phyloP scores from a whole-genome alignment of 2,888 invertebrate species.

The Diplazon laetatorius region DNA sequence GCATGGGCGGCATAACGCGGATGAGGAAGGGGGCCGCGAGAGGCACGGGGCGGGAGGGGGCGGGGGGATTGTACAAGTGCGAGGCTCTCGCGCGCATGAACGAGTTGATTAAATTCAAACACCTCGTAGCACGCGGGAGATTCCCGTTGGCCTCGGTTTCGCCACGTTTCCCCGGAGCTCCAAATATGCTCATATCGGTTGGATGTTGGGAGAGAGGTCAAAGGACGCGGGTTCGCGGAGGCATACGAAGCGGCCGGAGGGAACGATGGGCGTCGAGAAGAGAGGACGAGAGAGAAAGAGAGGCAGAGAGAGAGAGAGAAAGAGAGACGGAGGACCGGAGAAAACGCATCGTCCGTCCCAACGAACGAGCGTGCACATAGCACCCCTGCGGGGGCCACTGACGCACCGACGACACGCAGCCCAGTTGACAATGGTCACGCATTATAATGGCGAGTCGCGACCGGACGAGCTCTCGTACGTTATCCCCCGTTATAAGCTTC shows the following conservation, averaged over 20 bases:
- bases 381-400: constrained; percentile 39
- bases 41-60: constrained; percentile 16
- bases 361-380: constrained; percentile 50
- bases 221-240: constrained; percentile 64
- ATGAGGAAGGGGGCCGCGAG: neutral
- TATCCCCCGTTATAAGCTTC: constrained; percentile 44
- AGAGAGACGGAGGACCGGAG: too few species aligned
- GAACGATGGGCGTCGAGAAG: constrained; percentile 39
- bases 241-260: constrained; percentile 26
- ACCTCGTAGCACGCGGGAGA: constrained; percentile 79
- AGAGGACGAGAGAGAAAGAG: constrained; percentile 26
- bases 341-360: constrained; percentile 52
- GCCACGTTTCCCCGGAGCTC: constrained; percentile 66
- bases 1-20: neutral
- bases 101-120: constrained; percentile 82
- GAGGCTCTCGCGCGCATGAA: constrained; percentile 77
- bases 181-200: constrained; percentile 81
- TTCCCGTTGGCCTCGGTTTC: constrained; percentile 68
- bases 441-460: constrained; percentile 77
- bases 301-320: constrained; percentile 24
- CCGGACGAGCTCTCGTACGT: constrained; percentile 48
- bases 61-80: constrained; percentile 40
- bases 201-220: constrained; percentile 66
- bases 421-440: constrained; percentile 79
- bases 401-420: constrained; percentile 45